Evolutionary conservation across 2,113 vertebrate genomes (phyloP).

Genomic region (Stomatorhinus ivindoensis): DNA sequence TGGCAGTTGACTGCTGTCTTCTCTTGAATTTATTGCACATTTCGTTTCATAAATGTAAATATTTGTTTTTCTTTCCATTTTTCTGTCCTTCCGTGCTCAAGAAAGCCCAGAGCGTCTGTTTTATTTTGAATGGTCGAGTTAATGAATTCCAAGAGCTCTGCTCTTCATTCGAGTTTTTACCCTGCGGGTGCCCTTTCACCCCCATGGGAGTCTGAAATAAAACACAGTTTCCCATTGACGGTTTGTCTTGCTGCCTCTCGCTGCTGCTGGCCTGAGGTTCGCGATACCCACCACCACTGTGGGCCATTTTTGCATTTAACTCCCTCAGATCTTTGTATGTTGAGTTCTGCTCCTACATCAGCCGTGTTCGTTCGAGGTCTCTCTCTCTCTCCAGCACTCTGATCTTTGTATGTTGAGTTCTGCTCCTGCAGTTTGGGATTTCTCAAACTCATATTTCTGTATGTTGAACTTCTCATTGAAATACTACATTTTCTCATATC

Average conservation of each 20-base stretch:
- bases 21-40: neutral
- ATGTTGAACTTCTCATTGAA: neutral
- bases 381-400: neutral
- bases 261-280: neutral
- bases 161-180: neutral
- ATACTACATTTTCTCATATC: neutral
- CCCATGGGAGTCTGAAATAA: neutral
- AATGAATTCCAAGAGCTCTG: conserved; percentile 5
- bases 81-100: neutral
- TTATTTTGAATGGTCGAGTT: neutral
- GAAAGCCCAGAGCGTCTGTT: neutral
- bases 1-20: neutral
- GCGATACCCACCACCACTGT: neutral
- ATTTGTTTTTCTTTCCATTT: neutral
- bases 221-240: neutral
- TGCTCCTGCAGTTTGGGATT: neutral
- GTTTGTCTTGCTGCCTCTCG: neutral
- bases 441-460: neutral
- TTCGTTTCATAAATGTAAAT: neutral
- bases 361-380: neutral
- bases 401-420: neutral
- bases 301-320: neutral
- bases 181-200: neutral
- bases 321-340: neutral
- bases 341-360: neutral